Evolutionary conservation across 2,113 vertebrate species (phyloP).

Genomic region (Limanda limanda): DNA sequence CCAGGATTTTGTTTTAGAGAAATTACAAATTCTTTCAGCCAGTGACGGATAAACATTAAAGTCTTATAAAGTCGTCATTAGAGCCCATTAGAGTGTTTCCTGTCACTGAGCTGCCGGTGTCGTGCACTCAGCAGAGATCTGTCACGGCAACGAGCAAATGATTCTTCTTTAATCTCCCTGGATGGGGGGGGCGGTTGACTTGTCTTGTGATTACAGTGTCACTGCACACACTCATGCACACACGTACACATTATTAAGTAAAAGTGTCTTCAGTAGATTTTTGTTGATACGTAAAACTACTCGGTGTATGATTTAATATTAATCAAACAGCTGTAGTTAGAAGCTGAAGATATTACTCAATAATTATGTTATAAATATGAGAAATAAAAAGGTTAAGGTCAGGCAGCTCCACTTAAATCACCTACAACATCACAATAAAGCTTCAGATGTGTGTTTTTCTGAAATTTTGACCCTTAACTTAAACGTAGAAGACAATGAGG

Average conservation of each 20-base stretch:
- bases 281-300: neutral
- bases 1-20: neutral
- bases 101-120: constrained; percentile 37
- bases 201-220: constrained; percentile 3
- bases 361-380: too few relatives aligned
- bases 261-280: neutral
- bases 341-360: neutral
- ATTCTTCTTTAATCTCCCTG: constrained; percentile 24
- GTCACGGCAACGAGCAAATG: constrained; percentile 61
- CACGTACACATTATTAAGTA: constrained; percentile 3
- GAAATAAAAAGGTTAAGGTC: too few relatives aligned
- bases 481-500: too few relatives aligned
- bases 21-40: constrained; percentile 12
- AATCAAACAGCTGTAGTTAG: neutral
- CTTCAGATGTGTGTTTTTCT: too few relatives aligned
- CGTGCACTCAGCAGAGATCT: constrained; percentile 40
- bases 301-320: neutral
- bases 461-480: too few relatives aligned
- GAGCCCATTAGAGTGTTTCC: constrained; percentile 21
- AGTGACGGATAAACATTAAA: constrained; percentile 21
- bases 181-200: constrained; percentile 17
- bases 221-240: neutral
- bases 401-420: too few relatives aligned
- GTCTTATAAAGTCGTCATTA: constrained; percentile 30
- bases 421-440: too few relatives aligned